These are phyloP conservation scores for Drosophila siamana DNA, from an alignment of 2,888 invertebrate genomes.

Conservation along the genomic window DNA sequence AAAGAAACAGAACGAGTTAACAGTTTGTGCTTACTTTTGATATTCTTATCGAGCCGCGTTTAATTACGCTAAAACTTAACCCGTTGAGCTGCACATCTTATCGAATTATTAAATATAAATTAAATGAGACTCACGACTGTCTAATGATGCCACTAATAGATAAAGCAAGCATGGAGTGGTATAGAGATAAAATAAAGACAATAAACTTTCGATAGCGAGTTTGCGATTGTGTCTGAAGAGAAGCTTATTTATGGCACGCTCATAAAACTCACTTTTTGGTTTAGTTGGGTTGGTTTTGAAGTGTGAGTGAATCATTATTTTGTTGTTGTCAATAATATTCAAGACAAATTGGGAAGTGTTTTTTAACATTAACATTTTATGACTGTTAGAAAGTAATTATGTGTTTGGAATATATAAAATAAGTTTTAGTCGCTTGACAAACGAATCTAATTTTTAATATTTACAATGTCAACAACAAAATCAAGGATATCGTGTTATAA, in stretches of 20 bases:
- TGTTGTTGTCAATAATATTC: background rate
- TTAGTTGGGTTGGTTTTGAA: background rate
- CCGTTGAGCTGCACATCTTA: constrained; percentile 24
- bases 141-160: background rate
- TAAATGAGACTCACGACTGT: background rate
- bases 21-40: constrained; percentile 34
- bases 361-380: no score
- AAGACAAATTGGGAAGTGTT: no score
- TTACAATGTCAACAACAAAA: background rate
- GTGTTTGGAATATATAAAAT: background rate
- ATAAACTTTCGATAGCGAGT: background rate
- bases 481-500: background rate
- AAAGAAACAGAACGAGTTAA: constrained; percentile 24
- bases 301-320: background rate
- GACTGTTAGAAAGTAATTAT: no score
- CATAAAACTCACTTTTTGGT: background rate
- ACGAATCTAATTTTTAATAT: background rate
- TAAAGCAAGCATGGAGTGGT: background rate
- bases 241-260: background rate
- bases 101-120: background rate
- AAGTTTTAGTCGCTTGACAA: background rate
- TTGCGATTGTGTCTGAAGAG: background rate
- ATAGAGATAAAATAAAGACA: background rate
- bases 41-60: constrained; percentile 49
- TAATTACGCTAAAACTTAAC: constrained; percentile 50